Conservation (phyloP, 2,888 invertebrate species). For the Taenaris catops region DNA sequence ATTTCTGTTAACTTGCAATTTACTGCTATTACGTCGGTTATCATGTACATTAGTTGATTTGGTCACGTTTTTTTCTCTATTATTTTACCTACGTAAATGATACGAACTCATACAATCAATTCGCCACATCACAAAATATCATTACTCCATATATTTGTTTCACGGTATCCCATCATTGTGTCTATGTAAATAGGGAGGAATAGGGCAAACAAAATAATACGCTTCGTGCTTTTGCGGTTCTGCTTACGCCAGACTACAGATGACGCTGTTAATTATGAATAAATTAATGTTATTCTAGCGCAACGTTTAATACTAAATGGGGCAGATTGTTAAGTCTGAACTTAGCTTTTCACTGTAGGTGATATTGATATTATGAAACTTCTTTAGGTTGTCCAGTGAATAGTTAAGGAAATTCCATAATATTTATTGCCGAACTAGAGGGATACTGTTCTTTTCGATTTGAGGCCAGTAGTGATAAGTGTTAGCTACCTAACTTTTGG, state of each 20-base stretch:
- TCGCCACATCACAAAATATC: constrained; percentile 19
- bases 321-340: not conserved
- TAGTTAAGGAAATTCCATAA: no score
- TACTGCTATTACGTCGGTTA: no score
- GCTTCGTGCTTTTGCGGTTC: constrained; percentile 27
- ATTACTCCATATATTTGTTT: constrained; percentile 21
- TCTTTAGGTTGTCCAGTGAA: no score
- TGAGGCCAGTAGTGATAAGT: constrained; percentile 14
- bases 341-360: no score
- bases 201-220: constrained; percentile 15
- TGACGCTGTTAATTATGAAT: no score
- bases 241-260: constrained; percentile 22
- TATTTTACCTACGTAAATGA: constrained; percentile 15
- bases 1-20: not conserved
- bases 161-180: constrained; percentile 22
- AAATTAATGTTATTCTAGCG: not conserved
- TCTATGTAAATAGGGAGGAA: constrained; percentile 16
- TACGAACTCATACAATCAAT: constrained; percentile 28
- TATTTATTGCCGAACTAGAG: no score
- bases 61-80: constrained; percentile 6
- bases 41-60: constrained; percentile 6
- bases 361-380: no score
- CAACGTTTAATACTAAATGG: not conserved
- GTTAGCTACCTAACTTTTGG: constrained; percentile 21
- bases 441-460: no score